phyloP scores from a whole-genome alignment of 2,797 vertebrate species.

The Coregonus ussuriensis region DNA sequence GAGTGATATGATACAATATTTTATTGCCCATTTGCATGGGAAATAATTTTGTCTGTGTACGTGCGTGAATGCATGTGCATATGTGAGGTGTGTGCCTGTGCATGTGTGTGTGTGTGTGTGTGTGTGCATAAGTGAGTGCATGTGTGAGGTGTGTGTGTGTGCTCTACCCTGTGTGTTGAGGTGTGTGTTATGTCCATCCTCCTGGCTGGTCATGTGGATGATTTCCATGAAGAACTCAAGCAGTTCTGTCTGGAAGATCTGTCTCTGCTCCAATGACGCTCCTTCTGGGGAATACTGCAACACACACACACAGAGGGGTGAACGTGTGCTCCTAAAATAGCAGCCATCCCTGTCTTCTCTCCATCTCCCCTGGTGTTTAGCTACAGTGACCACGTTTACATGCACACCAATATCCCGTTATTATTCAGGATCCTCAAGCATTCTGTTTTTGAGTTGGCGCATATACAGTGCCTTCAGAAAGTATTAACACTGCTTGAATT shows the following conservation, averaged over 20 bases:
- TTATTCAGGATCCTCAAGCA: no score
- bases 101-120: neutral
- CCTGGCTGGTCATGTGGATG: slow-evolving; percentile 72
- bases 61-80: no score
- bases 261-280: slow-evolving; percentile 79
- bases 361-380: no score
- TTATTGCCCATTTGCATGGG: neutral
- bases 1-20: neutral
- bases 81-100: neutral
- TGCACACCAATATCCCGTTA: no score
- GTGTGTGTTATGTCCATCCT: slow-evolving; percentile 64
- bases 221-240: slow-evolving; percentile 86
- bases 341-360: no score
- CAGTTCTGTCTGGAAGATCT: slow-evolving; percentile 87
- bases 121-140: neutral
- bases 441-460: no score
- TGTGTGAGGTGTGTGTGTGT: neutral
- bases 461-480: no score
- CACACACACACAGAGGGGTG: neutral
- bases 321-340: no score
- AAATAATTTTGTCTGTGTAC: no score
- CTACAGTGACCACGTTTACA: no score
- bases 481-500: no score
- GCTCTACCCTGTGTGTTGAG: slow-evolving; percentile 57
- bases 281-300: slow-evolving; percentile 79